Base-by-base conservation (phyloP, 2,797 vertebrate species). In the Hippoglossus hippoglossus region DNA sequence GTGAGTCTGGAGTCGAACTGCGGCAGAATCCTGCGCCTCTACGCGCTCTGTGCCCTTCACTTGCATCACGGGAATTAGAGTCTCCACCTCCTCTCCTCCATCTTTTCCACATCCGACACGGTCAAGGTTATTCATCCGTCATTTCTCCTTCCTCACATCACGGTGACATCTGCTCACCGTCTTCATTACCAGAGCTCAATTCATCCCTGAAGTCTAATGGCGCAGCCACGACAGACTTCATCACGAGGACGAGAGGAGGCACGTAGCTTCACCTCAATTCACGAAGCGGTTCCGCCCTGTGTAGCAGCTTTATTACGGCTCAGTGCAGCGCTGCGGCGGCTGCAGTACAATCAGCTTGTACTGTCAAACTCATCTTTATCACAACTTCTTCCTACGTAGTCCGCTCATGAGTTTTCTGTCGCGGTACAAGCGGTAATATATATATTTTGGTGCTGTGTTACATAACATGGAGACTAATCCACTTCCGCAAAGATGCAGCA, bases 401-500 rank as follows among this genome's bases (percentile, higher is more conserved):
- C 15, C 18, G 4, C 15, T 44, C 41, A 6, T 19, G 4, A 18
- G 44, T 19, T 9, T 46, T 46, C 5, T 16, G 18, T 46, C 4
- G 44, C 18, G 44, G 13, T 19, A 46, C 11, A 18, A 5, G 44
- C 44, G 44, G 44, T 36, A 1, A 39, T 31, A 15, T 31, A 13
- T 24, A 18, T 13, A 16, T 25, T 2, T 25, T 19, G 25, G 9
- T 49, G 28, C 3, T 1, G 10, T 26, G 66, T 91, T 90, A 86
- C 71, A 12, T 90, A 92, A 92, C 76, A 78, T 59, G 83, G 83
- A 85, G 75, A 53, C 77, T 81, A 83, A 86, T 81, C 87, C 81
- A 92, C 90, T 92, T 92, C 89, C 89, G 88, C 84, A 93, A 82
- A 86, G 90, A 91, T 90, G 88, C 83, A 83, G 83, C 77, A 69